phyloP scores from a whole-genome alignment of 2,888 invertebrate species.

The Odontothrips loti region DNA sequence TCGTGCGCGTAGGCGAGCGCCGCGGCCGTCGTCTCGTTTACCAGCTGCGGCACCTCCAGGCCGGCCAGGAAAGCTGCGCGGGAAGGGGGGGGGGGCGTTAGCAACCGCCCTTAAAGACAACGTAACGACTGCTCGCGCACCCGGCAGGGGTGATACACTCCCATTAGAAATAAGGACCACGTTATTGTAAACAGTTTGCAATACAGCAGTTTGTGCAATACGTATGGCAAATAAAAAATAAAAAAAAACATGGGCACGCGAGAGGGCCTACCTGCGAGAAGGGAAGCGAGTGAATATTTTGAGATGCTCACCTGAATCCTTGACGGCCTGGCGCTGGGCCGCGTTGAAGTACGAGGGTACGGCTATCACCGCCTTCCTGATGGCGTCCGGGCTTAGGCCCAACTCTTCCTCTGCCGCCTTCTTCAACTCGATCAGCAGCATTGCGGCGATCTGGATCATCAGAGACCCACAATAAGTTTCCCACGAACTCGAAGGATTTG shows the following conservation, averaged over 20 bases:
- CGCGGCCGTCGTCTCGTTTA: slow-evolving; percentile 4
- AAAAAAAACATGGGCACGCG: too few species aligned
- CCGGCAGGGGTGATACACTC: too few species aligned
- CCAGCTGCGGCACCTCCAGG: not conserved
- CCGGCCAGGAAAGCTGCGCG: not conserved
- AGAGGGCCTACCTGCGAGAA: too few species aligned
- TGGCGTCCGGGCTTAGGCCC: not conserved
- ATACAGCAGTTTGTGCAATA: too few species aligned
- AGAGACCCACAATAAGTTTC: too few species aligned
- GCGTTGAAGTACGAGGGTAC: not conserved
- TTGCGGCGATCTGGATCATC: not conserved
- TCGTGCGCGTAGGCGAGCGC: not conserved
- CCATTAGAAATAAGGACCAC: too few species aligned
- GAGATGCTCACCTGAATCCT: not conserved
- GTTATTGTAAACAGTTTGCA: too few species aligned
- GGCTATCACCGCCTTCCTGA: not conserved
- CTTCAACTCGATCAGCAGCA: slow-evolving; percentile 12
- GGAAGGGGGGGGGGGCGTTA: too few species aligned
- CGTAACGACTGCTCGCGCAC: too few species aligned
- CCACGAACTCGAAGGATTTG: not conserved
- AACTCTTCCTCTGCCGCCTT: not conserved
- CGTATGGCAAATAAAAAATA: too few species aligned
- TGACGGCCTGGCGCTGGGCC: not conserved
- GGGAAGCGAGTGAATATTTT: too few species aligned
- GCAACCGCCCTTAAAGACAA: too few species aligned